Evolutionary conservation across 2,888 invertebrate genomes (phyloP).

Genomic region (Agrochola litura): DNA sequence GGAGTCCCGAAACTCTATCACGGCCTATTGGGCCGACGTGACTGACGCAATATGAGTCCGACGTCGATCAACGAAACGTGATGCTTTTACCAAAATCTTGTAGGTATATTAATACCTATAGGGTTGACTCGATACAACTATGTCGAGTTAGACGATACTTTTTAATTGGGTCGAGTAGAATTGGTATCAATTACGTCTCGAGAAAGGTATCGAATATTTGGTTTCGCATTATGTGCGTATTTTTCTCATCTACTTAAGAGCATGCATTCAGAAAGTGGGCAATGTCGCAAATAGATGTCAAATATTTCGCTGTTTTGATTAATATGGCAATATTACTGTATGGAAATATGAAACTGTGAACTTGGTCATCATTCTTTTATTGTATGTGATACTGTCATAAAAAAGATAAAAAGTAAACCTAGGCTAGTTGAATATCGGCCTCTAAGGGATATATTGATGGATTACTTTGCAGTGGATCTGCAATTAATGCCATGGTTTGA

Average conservation of each 20-base stretch:
- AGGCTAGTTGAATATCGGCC: too few relatives aligned
- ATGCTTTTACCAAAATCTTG: constrained; percentile 60
- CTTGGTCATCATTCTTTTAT: too few relatives aligned
- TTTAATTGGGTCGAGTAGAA: constrained; percentile 12
- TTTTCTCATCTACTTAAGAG: neutral
- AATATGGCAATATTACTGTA: too few relatives aligned
- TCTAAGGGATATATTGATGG: too few relatives aligned
- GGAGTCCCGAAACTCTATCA: constrained; percentile 60
- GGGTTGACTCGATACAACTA: constrained; percentile 21
- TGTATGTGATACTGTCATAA: too few relatives aligned
- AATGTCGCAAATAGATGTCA: too few relatives aligned
- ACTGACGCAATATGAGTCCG: constrained; percentile 53
- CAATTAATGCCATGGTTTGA: too few relatives aligned
- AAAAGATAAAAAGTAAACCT: too few relatives aligned
- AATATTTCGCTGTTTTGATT: too few relatives aligned
- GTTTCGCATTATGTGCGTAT: neutral
- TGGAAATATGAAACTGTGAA: too few relatives aligned
- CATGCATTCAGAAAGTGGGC: too few relatives aligned
- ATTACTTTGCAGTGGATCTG: too few relatives aligned
- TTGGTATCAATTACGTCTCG: neutral
- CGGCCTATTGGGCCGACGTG: constrained; percentile 61
- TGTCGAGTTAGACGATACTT: neutral
- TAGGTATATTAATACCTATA: constrained; percentile 6
- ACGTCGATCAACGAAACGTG: constrained; percentile 62
- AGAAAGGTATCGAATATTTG: neutral